phyloP scores from a whole-genome alignment of 2,888 invertebrate genomes.

The Yponomeuta evonymella region DNA sequence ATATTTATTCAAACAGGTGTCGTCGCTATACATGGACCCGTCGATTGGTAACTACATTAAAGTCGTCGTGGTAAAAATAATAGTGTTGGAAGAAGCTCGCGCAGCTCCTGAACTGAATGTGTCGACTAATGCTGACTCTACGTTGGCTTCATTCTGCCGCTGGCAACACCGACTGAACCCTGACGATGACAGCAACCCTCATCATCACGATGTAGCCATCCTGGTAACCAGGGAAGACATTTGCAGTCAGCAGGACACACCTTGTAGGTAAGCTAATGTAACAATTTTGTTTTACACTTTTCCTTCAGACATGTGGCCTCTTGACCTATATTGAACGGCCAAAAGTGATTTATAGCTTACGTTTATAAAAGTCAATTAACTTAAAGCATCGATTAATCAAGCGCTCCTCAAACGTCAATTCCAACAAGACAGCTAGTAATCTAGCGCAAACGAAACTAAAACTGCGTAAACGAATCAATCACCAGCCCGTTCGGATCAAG shows the following conservation, averaged over 20 bases:
- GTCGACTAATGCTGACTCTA: conserved; percentile 87
- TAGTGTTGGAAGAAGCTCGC: conserved; percentile 82
- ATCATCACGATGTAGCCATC: conserved; percentile 93
- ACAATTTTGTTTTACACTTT: conserved; percentile 13
- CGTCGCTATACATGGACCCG: conserved; percentile 89
- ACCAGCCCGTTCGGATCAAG: background rate
- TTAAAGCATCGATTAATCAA: conserved; percentile 7
- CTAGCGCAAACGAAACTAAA: background rate
- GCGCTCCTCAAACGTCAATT: conserved; percentile 10
- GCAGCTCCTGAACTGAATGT: conserved; percentile 80
- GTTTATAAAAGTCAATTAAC: conserved; percentile 8
- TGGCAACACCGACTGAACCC: conserved; percentile 89
- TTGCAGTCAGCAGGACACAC: conserved; percentile 76
- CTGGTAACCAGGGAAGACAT: conserved; percentile 88
- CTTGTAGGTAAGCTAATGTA: conserved; percentile 63
- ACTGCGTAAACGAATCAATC: conserved; percentile 14
- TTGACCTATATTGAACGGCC: background rate
- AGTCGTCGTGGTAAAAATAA: conserved; percentile 90
- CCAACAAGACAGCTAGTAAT: conserved; percentile 8
- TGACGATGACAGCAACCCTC: conserved; percentile 84
- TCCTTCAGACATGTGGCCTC: background rate
- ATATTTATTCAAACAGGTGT: conserved; percentile 65
- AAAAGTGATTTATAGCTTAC: background rate
- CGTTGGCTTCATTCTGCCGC: conserved; percentile 89
- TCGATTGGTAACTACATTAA: conserved; percentile 94